Conservation (phyloP, 2,888 invertebrate species). For the Ectropis crepuscularia region DNA sequence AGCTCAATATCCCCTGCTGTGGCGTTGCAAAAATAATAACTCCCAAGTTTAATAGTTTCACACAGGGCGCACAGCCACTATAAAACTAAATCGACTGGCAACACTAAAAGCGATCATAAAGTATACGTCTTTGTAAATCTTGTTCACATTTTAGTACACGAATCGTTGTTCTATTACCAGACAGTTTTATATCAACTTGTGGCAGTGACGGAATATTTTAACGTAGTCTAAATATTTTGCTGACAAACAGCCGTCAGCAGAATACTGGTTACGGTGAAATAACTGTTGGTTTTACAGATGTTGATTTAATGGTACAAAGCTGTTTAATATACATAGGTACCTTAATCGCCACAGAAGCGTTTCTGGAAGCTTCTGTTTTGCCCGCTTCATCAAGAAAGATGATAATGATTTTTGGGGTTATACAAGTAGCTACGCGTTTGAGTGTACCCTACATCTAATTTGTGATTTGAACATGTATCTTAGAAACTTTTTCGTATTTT, state of each 20-base stretch:
- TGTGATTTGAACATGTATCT: too few relatives aligned
- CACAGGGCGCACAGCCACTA: not conserved
- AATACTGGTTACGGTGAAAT: too few relatives aligned
- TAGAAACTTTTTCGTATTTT: too few relatives aligned
- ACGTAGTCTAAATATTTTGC: not conserved
- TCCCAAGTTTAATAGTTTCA: conserved; percentile 1
- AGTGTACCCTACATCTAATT: too few relatives aligned
- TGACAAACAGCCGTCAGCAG: not conserved
- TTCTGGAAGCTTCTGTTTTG: too few relatives aligned
- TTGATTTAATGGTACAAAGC: too few relatives aligned
- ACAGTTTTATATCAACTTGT: not conserved
- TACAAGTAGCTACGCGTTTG: too few relatives aligned
- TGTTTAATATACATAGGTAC: too few relatives aligned
- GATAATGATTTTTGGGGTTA: too few relatives aligned
- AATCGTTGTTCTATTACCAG: not conserved
- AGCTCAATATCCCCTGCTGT: not conserved
- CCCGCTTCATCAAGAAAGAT: too few relatives aligned
- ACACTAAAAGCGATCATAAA: conserved; percentile 3
- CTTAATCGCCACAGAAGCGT: too few relatives aligned
- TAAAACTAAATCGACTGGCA: conserved; percentile 12
- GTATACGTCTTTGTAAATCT: not conserved
- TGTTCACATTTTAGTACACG: not conserved
- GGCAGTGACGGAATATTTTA: not conserved
- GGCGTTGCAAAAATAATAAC: not conserved
- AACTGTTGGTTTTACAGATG: too few relatives aligned